Base-by-base conservation (phyloP, 2,888 invertebrate genomes). In the Pollenia angustigena region DNA sequence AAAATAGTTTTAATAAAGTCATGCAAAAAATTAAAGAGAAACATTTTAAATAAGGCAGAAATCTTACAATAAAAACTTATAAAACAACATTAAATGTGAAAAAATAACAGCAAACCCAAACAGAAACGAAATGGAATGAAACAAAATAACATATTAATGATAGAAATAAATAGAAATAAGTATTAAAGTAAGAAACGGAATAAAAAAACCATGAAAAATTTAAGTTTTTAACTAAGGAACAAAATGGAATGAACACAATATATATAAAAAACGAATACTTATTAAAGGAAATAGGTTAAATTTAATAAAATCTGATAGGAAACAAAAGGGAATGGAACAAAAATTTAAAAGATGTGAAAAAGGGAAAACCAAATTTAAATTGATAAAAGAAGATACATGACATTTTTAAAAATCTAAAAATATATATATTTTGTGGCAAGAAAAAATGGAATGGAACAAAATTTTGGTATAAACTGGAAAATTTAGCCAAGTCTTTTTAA, bases 1-100 rank as follows among this genome's bases (percentile, higher is more conserved):
- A n/a, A 18, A 16, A 18, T 23, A 42, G 18, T 66, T 18, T 69
- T 56, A 52, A 12, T 44, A 40, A 11, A 46, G 42, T 4, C 69
- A 86, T 82, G 62, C 74, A 85, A 85, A 56, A 76, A 69, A 76
- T 64, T 16, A 56, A 58, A 40, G 62, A 69, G 48, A 64, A 74
- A 81, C 68, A 58, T 44, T n/a, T 62, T 18, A 32, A 32, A 32
- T 32, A 32, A 6, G 32, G 32, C 4, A 32, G 9, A 46, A 80
- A 69, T 52, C 8, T 71, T 12, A 42, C 2, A 40, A 14, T 11
- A 52, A 68, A 9, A 46, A 56, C 0, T 6, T 68, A 7, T 2
- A 8, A 32, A 32, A 14, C 1, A 66, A 69, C 56, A 32, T 18
- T 1, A 23, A 44, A 18, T 16, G 3, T 14, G 12, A 32, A 58